phyloP scores from a whole-genome alignment of 1,140 invertebrate genomes.

The Drosophila lowei region DNA sequence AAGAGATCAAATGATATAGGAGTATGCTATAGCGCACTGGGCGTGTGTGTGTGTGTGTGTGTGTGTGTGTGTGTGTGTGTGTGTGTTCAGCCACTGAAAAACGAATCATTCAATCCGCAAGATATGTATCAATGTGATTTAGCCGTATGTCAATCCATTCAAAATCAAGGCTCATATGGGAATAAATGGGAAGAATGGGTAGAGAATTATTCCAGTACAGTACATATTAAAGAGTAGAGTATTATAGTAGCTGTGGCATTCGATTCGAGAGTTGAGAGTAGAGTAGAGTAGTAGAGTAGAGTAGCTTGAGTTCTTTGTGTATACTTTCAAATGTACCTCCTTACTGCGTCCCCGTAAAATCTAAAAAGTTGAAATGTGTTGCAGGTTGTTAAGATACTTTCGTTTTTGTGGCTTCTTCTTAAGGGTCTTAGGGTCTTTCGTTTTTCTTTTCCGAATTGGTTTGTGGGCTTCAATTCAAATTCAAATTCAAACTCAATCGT shows the following conservation, averaged over 20 bases:
- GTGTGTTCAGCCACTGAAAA: conserved; percentile 67
- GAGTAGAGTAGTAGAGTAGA: conserved; percentile 53
- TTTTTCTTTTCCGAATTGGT: background rate
- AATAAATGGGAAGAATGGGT: conserved; percentile 3
- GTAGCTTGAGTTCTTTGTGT: conserved; percentile 79
- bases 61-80: conserved; percentile 17
- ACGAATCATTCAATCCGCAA: conserved; percentile 47
- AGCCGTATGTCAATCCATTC: conserved; percentile 35
- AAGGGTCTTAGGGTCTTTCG: conserved; percentile 7
- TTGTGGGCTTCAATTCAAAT: conserved; percentile 1
- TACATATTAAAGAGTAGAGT: conserved; percentile 42
- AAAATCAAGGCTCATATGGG: conserved; percentile 18
- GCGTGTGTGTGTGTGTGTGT: conserved; percentile 12
- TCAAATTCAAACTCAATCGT: conserved; percentile 20
- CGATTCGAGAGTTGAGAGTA: conserved; percentile 67
- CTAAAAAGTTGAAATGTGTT: conserved; percentile 81
- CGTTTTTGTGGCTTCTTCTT: conserved; percentile 7
- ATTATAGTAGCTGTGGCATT: conserved; percentile 64
- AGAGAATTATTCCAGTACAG: conserved; percentile 8
- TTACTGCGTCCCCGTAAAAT: conserved; percentile 83
- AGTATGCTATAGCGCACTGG: too few relatives aligned
- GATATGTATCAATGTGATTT: conserved; percentile 10
- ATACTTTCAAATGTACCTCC: conserved; percentile 82
- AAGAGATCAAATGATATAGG: too few relatives aligned
- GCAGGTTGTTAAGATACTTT: conserved; percentile 54